Percentiles rank a stretch among this genome's conserved stretches.
Conservation (phyloP, 1,140 invertebrate species). For the Pomacea maculata region DNA sequence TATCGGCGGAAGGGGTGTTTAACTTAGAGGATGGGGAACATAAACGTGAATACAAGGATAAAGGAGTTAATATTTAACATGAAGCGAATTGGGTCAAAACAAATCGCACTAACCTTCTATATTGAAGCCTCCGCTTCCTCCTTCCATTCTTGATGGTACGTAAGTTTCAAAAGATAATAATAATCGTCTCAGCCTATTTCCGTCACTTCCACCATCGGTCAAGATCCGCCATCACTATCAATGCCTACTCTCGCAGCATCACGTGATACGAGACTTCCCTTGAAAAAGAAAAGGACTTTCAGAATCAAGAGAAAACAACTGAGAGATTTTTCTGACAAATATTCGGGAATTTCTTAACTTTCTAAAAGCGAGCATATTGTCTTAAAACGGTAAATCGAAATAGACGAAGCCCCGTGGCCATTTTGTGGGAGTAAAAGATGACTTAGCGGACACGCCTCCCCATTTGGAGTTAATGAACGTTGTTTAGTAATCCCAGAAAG, state of each 20-base stretch:
- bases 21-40: too few species aligned
- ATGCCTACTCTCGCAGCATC: slow-evolving; percentile 7
- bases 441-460: slow-evolving; percentile 6
- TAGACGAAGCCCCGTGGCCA: background rate
- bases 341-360: background rate
- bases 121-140: slow-evolving; percentile 11
- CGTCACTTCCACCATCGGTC: slow-evolving; percentile 11
- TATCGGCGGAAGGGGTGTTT: too few species aligned
- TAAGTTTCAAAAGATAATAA: too few species aligned
- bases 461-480: background rate
- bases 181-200: slow-evolving; percentile 10
- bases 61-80: background rate
- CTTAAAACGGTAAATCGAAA: background rate
- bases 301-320: background rate
- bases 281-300: background rate
- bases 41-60: background rate
- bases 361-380: background rate
- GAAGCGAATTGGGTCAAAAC: too few species aligned
- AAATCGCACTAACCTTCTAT: slow-evolving; percentile 13
- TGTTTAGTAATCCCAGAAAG: too few species aligned
- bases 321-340: background rate
- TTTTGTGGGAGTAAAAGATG: background rate
- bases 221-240: slow-evolving; percentile 11
- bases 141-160: slow-evolving; percentile 1
- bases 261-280: slow-evolving; percentile 12